These are phyloP conservation scores for Mus musculus DNA, from an alignment of 2,113 vertebrate genomes.

Conservation along the genomic window DNA sequence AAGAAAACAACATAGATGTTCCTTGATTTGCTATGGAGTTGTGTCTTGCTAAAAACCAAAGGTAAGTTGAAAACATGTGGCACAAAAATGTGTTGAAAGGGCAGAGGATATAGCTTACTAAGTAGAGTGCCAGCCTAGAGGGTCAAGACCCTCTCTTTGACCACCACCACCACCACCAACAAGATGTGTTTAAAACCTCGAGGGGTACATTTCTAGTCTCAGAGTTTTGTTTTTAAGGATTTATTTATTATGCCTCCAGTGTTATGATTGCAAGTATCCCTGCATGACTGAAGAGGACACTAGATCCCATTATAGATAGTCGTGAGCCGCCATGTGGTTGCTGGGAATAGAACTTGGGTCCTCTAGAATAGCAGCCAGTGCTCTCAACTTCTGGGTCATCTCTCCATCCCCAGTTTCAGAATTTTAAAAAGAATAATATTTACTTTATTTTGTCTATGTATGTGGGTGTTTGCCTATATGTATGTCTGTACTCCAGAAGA, in stretches of 20 bases:
- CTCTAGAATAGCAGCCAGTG: no score
- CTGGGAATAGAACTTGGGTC: no score
- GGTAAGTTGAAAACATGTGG: background rate
- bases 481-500: background rate
- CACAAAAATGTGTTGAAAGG: background rate
- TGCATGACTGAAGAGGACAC: no score
- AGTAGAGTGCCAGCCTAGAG: background rate
- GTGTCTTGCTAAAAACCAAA: background rate
- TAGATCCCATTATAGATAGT: no score
- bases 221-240: background rate
- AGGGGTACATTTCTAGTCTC: background rate
- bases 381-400: no score
- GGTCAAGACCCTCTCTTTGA: background rate
- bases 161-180: background rate
- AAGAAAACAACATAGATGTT: constrained; percentile 18
- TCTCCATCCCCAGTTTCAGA: background rate
- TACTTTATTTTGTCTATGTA: background rate
- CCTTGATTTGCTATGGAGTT: background rate
- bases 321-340: background rate
- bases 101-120: background rate
- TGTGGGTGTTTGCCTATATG: background rate
- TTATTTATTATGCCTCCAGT: background rate
- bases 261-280: no score
- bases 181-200: background rate
- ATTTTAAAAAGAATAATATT: background rate